Evolutionary conservation across 2,888 invertebrate species (phyloP).

Genomic region (Agrotis segetum): DNA sequence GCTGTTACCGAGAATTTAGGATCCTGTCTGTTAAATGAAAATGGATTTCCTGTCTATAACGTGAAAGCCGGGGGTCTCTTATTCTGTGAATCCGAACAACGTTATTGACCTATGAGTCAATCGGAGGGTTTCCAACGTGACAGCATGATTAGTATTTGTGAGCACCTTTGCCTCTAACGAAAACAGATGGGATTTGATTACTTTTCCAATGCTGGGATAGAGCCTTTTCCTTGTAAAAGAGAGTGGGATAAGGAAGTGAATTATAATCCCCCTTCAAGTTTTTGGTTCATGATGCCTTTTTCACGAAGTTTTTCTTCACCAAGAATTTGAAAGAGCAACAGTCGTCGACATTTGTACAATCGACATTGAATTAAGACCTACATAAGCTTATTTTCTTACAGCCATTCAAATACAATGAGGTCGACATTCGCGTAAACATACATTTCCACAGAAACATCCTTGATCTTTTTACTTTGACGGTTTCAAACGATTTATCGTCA

Average conservation of each 20-base stretch:
- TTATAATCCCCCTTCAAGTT: background rate
- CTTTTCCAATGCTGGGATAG: background rate
- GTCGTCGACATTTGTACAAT: no score
- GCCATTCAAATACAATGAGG: no score
- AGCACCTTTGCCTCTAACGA: background rate
- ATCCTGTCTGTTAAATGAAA: constrained; percentile 19
- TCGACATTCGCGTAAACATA: no score
- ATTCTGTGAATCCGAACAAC: constrained; percentile 4
- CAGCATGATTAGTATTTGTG: constrained; percentile 3
- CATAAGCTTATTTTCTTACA: no score
- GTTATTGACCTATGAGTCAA: constrained; percentile 25
- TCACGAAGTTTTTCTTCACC: background rate
- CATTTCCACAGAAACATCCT: no score
- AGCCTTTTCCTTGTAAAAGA: background rate
- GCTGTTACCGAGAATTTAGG: background rate
- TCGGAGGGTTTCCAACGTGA: background rate
- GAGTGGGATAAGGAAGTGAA: background rate
- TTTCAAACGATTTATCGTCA: no score
- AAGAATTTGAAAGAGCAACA: background rate
- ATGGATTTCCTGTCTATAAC: constrained; percentile 17
- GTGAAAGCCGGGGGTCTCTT: constrained; percentile 4
- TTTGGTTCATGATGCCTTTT: background rate
- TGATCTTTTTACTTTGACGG: no score
- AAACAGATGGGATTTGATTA: background rate
- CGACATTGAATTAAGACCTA: no score